Conservation (phyloP, 2,888 invertebrate species). For the Mycalesis mineus region DNA sequence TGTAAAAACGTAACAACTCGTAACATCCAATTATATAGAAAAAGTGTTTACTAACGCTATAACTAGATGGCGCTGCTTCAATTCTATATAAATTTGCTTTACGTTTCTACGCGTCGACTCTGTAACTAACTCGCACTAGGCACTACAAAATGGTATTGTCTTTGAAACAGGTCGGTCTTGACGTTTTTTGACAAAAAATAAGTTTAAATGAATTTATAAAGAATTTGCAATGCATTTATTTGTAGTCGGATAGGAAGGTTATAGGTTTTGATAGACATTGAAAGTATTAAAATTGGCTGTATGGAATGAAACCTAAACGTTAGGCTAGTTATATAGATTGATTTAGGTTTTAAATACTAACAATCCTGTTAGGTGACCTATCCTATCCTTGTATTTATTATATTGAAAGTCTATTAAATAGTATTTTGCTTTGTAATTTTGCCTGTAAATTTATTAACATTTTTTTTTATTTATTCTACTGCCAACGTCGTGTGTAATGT, state of each 20-base stretch:
- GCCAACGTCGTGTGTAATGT: slow-evolving; percentile 49
- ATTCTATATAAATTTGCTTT: no score
- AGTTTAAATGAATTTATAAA: not conserved
- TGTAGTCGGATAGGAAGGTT: slow-evolving; percentile 2
- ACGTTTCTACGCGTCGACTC: no score
- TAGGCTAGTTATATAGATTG: slow-evolving; percentile 9
- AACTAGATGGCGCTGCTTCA: no score
- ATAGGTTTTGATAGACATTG: not conserved
- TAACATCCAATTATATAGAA: no score
- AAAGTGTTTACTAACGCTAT: no score
- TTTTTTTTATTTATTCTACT: slow-evolving; percentile 36
- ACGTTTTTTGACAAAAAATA: no score
- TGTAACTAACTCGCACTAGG: no score
- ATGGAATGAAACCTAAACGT: slow-evolving; percentile 13
- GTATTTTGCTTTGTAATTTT: slow-evolving; percentile 69
- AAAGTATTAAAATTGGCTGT: slow-evolving; percentile 35
- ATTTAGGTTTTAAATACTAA: slow-evolving; percentile 43
- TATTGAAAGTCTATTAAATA: slow-evolving; percentile 59
- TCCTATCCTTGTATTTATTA: slow-evolving; percentile 69
- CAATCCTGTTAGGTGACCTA: slow-evolving; percentile 48
- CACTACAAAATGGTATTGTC: no score
- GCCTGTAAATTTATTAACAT: slow-evolving; percentile 46
- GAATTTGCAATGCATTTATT: not conserved
- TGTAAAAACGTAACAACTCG: no score
- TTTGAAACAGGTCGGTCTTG: not conserved